Percentiles rank a stretch among this genome's conserved stretches.
phyloP scores from a whole-genome alignment of 2,888 invertebrate species.

The Tryphoninae sp. region DNA sequence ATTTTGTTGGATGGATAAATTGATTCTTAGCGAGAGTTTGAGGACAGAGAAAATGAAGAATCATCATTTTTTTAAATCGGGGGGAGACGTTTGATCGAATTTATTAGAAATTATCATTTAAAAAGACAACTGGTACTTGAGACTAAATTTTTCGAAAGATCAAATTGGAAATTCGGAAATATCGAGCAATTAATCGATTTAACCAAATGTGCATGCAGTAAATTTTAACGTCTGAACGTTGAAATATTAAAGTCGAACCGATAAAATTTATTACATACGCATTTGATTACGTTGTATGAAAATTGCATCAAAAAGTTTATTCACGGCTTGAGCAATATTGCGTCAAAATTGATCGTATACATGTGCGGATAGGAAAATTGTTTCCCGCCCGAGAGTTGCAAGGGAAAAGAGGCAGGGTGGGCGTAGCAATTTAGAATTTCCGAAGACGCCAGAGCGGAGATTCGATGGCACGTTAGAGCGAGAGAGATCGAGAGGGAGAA shows the following conservation, averaged over 20 bases:
- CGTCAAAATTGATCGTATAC: not conserved
- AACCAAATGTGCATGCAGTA: not conserved
- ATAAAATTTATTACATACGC: not conserved
- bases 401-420: constrained; percentile 24
- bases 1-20: constrained; percentile 14
- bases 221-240: not conserved
- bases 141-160: too few species aligned
- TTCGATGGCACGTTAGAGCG: constrained; percentile 22
- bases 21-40: constrained; percentile 19
- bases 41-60: not conserved
- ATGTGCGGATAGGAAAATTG: constrained; percentile 22
- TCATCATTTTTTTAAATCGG: not conserved
- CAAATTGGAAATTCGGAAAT: not conserved
- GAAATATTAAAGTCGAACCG: not conserved
- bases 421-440: constrained; percentile 45
- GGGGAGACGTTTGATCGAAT: not conserved
- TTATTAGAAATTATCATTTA: too few species aligned
- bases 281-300: not conserved
- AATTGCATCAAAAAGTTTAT: not conserved
- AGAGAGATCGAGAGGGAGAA: constrained; percentile 16
- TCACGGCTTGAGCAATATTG: not conserved
- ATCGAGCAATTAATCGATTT: not conserved
- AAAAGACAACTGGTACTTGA: too few species aligned
- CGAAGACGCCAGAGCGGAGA: constrained; percentile 41
- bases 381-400: constrained; percentile 20